Evolutionary conservation across 1,140 invertebrate genomes (phyloP), one percentile per base, ranked within the genome.

Genomic region (Saccostrea echinata): DNA sequence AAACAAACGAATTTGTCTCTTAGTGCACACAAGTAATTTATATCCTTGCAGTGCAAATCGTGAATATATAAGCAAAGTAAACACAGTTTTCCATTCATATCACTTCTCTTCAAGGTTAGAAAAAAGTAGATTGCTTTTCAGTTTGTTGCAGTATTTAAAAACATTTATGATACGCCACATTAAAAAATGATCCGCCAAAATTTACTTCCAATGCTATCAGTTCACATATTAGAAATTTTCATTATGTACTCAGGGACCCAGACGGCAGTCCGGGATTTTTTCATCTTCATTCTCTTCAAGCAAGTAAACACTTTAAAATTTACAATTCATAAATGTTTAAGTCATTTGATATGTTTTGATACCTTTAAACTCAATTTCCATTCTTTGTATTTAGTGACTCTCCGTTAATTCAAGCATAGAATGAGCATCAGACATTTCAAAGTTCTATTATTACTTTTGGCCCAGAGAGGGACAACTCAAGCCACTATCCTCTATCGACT

Each of bases 291-390:
- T 76, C 30, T 76, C 68, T 76, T 76, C 68, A 76, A 33, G 68
- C 68, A 76, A 76, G 68, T 76, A 76, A 76, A 76, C 68, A 76
- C 68, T 76, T 76, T 30, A 76, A 76, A 76, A 76, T 76, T 76
- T 76, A 76, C 68, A 76, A 76, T 76, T 76, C 68, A 76, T 76
- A 76, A 76, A 76, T 76, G 68, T 76, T 76, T 76, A 76, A 76
- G 68, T 76, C 68, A 76, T 76, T 76, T 76, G 68, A 76, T 76
- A 76, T 76, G 68, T 76, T 76, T 76, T 76, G 68, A 76, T 76
- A 76, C 68, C 68, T 76, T 76, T 76, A 76, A 76, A 76, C 68
- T 76, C 24, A 76, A 76, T 76, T 76, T 76, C 27, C 68, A 76
- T 76, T 76, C 68, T 76, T 76, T 76, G 68, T 76, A 76, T 33